Base-by-base conservation (phyloP, 2,113 vertebrate genomes). In the Peromyscus californicus region DNA sequence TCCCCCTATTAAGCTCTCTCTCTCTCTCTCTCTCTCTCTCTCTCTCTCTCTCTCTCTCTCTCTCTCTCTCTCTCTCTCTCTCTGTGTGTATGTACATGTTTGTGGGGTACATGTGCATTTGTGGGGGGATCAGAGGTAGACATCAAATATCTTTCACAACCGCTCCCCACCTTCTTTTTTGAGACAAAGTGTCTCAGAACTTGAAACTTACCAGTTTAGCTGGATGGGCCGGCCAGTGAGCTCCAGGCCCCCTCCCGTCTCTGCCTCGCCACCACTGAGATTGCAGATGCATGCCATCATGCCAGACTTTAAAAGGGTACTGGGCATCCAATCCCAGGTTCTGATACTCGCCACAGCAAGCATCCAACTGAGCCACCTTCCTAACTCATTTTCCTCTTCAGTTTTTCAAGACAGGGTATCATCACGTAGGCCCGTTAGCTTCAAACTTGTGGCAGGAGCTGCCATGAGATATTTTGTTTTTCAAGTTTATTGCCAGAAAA, bases 401-500 rank as follows among this genome's bases (percentile, higher is more conserved):
- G 11, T 15, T 51, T 69, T 48, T 69, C 10, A 45, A 45, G n/a
- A 21, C 10, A 51, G 26, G 3, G 19, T 51, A 33, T 57, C 22
- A 54, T 22, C 48, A 29, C 11, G 22, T 57, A 57, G 48, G 36
- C 51, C 7, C 9, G 45, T 51, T 39, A 36, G 22, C 33, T 26
- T 59, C 22, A 15, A 54, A 31, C 48, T 19, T 19, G 15, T 54
- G 48, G 69, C 48, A n/a, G 36, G 51, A 31, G 48, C 87, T 24
- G 2, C 12, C 51, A 11, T 42, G 51, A 59, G 36, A 17, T 72
- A 26, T 80, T 91, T 79, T 93, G 24, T 0, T 79, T 93, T 61
- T 31, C 0, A 5, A 94, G 90, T 12, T 59, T 95, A 72, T 94
- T 96, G 83, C 36, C 92, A 89, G 69, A 93, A 93, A 96, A 94